Percentiles rank a stretch among this genome's conserved stretches.
Conservation (phyloP, 2,113 vertebrate genomes). For the Baryphthengus martii region DNA sequence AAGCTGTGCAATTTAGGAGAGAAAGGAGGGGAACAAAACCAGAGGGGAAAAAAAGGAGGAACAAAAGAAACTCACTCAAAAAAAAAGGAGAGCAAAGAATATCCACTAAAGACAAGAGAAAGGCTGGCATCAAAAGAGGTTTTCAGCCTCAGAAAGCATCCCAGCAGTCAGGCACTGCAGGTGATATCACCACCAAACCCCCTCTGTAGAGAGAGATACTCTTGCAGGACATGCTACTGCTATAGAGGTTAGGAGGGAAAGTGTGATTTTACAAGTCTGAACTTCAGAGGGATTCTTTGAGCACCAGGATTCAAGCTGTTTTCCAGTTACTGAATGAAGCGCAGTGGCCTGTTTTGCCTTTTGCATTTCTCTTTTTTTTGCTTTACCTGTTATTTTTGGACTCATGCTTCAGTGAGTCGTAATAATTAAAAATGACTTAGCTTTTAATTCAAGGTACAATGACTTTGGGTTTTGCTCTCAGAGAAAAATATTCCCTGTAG, state of each 20-base stretch:
- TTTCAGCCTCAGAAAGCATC: conserved; percentile 1
- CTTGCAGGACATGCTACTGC: background rate
- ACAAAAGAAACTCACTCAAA: conserved; percentile 10
- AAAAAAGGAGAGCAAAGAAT: background rate
- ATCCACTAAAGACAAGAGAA: background rate
- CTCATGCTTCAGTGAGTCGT: background rate
- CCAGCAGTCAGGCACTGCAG: background rate
- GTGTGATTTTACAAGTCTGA: background rate
- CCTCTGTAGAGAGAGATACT: background rate
- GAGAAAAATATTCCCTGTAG: background rate
- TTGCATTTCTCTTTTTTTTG: background rate
- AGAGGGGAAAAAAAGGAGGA: background rate
- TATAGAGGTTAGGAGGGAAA: background rate
- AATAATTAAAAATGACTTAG: background rate
- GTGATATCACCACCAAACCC: background rate
- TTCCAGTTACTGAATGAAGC: background rate
- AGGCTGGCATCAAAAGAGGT: background rate
- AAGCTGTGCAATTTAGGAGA: conserved; percentile 14
- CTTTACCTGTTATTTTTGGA: conserved; percentile 7
- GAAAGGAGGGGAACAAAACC: conserved; percentile 16
- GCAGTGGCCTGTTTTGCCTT: background rate
- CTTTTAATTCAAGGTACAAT: conserved; percentile 6
- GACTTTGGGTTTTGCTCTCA: background rate
- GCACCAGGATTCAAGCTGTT: background rate
- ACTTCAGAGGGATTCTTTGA: background rate